Percentiles rank a stretch among this genome's conserved stretches.
Evolutionary conservation across 2,797 vertebrate genomes (phyloP).

Genomic region (Manis pentadactyla): DNA sequence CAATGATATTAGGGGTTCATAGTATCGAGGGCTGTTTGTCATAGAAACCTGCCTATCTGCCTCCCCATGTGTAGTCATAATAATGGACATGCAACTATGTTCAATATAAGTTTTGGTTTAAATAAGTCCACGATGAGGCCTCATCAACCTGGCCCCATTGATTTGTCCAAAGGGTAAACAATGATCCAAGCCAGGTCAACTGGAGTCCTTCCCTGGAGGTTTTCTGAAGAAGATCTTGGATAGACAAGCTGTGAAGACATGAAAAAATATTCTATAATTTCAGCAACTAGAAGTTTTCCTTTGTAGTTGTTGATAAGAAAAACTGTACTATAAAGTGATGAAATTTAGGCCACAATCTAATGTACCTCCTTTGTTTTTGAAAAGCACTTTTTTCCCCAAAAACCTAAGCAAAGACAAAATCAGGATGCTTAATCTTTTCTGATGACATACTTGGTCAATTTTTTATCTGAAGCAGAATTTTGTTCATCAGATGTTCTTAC

Average conservation of each 20-base stretch:
- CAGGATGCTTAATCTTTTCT: background rate
- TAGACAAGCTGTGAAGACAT: background rate
- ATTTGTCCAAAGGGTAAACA: background rate
- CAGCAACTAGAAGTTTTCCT: background rate
- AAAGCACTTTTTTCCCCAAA: background rate
- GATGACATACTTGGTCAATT: background rate
- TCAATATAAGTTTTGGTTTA: background rate
- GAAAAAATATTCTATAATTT: background rate
- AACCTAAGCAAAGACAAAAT: background rate
- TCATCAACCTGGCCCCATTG: background rate
- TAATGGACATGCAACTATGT: background rate
- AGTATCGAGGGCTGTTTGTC: background rate
- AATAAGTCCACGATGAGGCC: background rate
- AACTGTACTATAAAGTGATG: background rate
- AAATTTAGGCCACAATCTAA: background rate
- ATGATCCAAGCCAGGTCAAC: background rate
- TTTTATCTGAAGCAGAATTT: constrained; percentile 34
- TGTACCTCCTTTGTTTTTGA: background rate
- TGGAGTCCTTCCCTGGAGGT: background rate
- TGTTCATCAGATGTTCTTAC: background rate
- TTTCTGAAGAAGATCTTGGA: background rate
- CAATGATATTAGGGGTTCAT: background rate
- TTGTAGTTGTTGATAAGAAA: constrained; percentile 13
- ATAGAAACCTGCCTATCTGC: background rate
- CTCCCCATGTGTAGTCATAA: background rate